Conservation (phyloP, 2,888 invertebrate genomes). For the Folsomia candida region DNA sequence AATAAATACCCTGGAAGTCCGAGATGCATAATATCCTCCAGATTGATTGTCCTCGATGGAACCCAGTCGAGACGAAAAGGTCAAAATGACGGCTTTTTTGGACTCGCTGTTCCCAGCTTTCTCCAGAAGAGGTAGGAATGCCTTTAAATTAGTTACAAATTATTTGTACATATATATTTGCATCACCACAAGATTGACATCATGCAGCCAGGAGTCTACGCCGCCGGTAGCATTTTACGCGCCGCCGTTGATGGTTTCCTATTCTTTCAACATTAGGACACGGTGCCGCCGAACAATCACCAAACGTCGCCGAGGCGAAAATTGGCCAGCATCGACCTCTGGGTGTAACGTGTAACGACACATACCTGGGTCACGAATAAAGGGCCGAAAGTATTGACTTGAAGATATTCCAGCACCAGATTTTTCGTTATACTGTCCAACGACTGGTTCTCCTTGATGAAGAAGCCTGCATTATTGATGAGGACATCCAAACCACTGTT, state of each 20-base stretch:
- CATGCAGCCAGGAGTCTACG: not conserved
- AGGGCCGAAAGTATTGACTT: constrained; percentile 75
- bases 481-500: constrained; percentile 75
- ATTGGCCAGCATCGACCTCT: too few relatives aligned
- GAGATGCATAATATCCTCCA: constrained; percentile 79
- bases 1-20: constrained; percentile 73
- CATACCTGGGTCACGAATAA: constrained; percentile 80
- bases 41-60: constrained; percentile 72
- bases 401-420: constrained; percentile 68
- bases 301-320: too few relatives aligned
- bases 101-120: constrained; percentile 1
- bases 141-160: too few relatives aligned
- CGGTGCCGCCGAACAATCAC: too few relatives aligned
- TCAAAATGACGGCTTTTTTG: constrained; percentile 59
- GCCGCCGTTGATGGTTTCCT: too few relatives aligned
- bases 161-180: not conserved
- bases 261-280: too few relatives aligned
- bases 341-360: too few relatives aligned
- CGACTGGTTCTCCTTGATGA: constrained; percentile 68
- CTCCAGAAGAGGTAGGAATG: constrained; percentile 27
- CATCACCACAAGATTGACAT: not conserved
- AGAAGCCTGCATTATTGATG: constrained; percentile 81
- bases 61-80: constrained; percentile 75
- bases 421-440: constrained; percentile 68
- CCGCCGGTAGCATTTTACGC: too few relatives aligned